Base-by-base conservation (phyloP, 2,113 vertebrate genomes). In the Tautogolabrus adspersus region DNA sequence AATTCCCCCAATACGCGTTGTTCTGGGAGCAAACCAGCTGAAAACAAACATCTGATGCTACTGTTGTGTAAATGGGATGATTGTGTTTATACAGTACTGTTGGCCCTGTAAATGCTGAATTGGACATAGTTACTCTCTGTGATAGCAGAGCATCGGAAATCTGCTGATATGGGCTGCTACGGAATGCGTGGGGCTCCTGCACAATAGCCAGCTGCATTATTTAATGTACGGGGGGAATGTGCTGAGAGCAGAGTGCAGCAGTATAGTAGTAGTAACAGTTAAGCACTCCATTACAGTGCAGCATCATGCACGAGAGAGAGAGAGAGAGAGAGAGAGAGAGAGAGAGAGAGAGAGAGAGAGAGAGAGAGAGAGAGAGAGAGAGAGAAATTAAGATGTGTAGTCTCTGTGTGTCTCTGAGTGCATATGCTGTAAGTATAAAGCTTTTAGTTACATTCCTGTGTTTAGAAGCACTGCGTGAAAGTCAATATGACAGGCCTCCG, bases 151-250 rank as follows among this genome's bases (percentile, higher is more conserved):
- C 54, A 56, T 86, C 52, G 54, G 81, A 90, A 91, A 90, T 91
- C 52, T 91, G 90, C 89, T 93, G 90, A 94, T 90, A 82, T 62
- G 58, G 51, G 81, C 81, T 77, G 68, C 69, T 75, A 38, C 59
- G 72, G 89, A 78, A 76, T 10, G 34, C 13, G n/a, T 15, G 56
- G 19, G 54, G 34, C 62, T 75, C 74, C 57, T 78, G 82, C 81
- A 91, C 90, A 93, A 92, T 87, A 76, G 86, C 82, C 77, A 88
- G 80, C 86, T 92, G 88, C 89, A 90, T 91, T 89, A 92, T 94
- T 93, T 88, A 91, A 93, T 88, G 84, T 77, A 77, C 77, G 74
- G 54, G 47, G 60, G 63, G 73, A 84, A 84, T 88, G 82, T 92
- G 91, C 87, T 80, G 78, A 89, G 89, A 86, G 79, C 80, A 88